These are phyloP conservation scores for Thelaira solivaga DNA, from an alignment of 2,888 invertebrate genomes.

Conservation along the genomic window DNA sequence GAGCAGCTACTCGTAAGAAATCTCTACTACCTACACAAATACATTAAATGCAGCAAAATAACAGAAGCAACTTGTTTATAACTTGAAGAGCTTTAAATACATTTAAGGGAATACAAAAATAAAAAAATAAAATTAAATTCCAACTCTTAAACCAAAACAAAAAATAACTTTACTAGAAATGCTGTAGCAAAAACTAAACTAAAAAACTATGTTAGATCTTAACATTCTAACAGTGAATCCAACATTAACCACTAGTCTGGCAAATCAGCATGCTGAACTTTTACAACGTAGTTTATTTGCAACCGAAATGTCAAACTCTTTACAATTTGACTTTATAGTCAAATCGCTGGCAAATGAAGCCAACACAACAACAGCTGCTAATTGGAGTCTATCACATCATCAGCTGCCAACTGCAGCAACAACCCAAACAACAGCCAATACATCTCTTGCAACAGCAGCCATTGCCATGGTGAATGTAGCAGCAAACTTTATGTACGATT, in stretches of 20 bases:
- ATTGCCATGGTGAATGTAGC: conserved; percentile 44
- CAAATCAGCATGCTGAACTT: conserved; percentile 33
- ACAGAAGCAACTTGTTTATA: neutral
- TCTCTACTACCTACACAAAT: neutral
- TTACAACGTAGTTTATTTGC: conserved; percentile 6
- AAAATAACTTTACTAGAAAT: neutral
- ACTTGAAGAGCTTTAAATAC: neutral
- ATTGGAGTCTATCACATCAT: conserved; percentile 23
- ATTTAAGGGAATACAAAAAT: neutral
- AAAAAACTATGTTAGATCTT: conserved; percentile 54
- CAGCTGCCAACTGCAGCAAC: neutral
- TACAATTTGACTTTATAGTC: conserved; percentile 7
- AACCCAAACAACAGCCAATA: conserved; percentile 9
- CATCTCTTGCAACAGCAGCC: conserved; percentile 13
- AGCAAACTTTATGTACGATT: conserved; percentile 50
- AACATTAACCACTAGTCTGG: conserved; percentile 36
- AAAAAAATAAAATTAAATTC: neutral
- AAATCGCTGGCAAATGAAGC: neutral
- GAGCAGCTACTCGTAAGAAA: neutral
- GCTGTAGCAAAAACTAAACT: neutral
- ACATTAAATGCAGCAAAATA: conserved; percentile 13
- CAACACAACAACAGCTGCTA: neutral
- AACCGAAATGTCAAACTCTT: conserved; percentile 17
- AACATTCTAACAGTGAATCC: conserved; percentile 51
- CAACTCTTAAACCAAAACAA: neutral